Evolutionary conservation across 2,888 invertebrate genomes (phyloP), one percentile per base, ranked within the genome.

Genomic region (Dioctria linearis): DNA sequence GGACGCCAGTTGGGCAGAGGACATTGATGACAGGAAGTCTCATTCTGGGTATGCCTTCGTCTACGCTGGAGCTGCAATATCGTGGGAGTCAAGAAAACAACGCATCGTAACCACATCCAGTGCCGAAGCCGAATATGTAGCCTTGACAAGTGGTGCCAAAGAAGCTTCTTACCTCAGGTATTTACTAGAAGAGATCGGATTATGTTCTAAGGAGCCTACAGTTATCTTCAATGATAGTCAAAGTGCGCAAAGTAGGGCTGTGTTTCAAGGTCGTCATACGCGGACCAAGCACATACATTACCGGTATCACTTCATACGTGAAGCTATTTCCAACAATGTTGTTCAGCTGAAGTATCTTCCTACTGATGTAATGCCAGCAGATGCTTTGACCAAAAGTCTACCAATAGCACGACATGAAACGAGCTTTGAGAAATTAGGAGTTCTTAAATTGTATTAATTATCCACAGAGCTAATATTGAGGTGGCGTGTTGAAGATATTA

Each of bases 301-400:
- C n/a, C n/a, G 66, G 5, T 43, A 66, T n/a, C 66, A 66, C 13
- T 66, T 11, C n/a, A 42, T 66, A n/a, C 8, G 66, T 4, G 5
- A 66, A 5, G 13, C 43, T 9, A 5, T 40, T 4, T 11, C 5
- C 3, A 5, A 25, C 4, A 11, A 13, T 1, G 5, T 4, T 5
- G 42, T 66, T 6, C 42, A 66, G 8, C 5, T 66, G 66, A 6
- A 42, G 8, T 66, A 66, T 13, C 8, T 66, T 11, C 43, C 66
- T 6, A 66, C 66, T 4, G 11, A 43, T 5, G 66, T 42, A 4
- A 66, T 66, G 66, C 43, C 43, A 40, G 66, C 42, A 0, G 66
- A 66, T 42, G 43, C 5, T 3, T 11, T 66, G 5, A 66, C 66
- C 4, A 66, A 66, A 66, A 8, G 42, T 43, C 11, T 66, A 66